Base-by-base conservation (phyloP, 1,140 invertebrate species). In the Drosophila persimilis region DNA sequence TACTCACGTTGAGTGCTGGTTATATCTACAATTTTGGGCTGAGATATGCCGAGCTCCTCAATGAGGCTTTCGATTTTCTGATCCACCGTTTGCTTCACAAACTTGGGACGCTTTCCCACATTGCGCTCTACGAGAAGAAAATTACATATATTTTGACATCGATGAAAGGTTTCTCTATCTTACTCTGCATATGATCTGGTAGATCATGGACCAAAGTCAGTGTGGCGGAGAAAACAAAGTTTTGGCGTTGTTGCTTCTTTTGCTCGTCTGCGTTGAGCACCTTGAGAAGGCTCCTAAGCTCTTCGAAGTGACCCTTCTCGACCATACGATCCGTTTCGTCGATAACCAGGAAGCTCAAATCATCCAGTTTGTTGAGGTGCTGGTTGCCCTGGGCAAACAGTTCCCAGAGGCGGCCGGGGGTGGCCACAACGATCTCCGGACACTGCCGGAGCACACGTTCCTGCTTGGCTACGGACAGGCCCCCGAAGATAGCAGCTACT, bases 321-420 rank as follows among this genome's bases (percentile, higher is more conserved):
- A 99, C 93, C 98, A 99, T 99, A 76, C 99, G 93, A 92, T 99
- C 99, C 0, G 98, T 99, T 94, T 99, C 99, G 92, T 99, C 99
- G 64, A 99, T 97, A 0, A 97, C 98, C 59, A 99, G 92, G 91
- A 95, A 97, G 94, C 94, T 96, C 11, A 97, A 94, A 51, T 94
- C 92, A 57, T 94, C 89, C 6, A 97, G 85, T 89, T 95, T 94
- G 57, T 92, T 94, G 11, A 98, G 92, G 93, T 97, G 96, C 17
- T 92, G 88, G 86, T 97, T 95, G 17, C 95, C 96, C 84, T 96
- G 93, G 66, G 95, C 92, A 26, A 98, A 94, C 1, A 99, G 92
- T 92, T 99, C 97, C 98, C 98, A 99, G 17, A 99, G 93, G 50
- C 98, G 92, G 2, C 98, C 99, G 1, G 98, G 98, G 13, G 98